A percentile compares a stretch with the other conserved stretches of the same genome.
Evolutionary conservation across 2,113 vertebrate species (phyloP).

Genomic region (Oxyura jamaicensis): DNA sequence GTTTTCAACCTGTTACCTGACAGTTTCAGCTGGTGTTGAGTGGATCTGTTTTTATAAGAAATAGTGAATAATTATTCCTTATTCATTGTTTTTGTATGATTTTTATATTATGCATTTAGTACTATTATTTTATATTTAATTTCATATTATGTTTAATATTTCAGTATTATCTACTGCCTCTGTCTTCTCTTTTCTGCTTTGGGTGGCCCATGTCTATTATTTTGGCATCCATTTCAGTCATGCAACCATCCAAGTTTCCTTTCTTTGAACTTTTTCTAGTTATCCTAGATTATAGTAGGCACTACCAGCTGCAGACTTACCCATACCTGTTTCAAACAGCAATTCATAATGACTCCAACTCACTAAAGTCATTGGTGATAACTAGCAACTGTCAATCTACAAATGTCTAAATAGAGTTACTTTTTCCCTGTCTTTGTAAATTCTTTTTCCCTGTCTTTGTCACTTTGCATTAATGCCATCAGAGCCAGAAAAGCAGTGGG

Average conservation of each 20-base stretch:
- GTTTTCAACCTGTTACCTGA: neutral
- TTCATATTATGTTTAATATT: neutral
- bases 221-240: neutral
- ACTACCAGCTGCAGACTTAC: neutral
- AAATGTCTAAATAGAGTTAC: neutral
- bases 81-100: neutral
- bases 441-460: neutral
- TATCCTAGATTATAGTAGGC: neutral
- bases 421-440: neutral
- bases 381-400: neutral
- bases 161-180: neutral
- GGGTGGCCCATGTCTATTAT: neutral
- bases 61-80: neutral
- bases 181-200: neutral
- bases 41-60: neutral
- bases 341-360: neutral
- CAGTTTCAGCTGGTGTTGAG: neutral
- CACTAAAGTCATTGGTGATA: neutral
- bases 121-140: neutral
- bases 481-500: neutral
- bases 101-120: neutral
- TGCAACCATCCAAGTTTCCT: neutral
- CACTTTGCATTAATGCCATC: neutral
- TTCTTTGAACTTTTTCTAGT: neutral
- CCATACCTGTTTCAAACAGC: neutral